Evolutionary conservation across 2,888 invertebrate species (phyloP).

Genomic region (Noctua comes): DNA sequence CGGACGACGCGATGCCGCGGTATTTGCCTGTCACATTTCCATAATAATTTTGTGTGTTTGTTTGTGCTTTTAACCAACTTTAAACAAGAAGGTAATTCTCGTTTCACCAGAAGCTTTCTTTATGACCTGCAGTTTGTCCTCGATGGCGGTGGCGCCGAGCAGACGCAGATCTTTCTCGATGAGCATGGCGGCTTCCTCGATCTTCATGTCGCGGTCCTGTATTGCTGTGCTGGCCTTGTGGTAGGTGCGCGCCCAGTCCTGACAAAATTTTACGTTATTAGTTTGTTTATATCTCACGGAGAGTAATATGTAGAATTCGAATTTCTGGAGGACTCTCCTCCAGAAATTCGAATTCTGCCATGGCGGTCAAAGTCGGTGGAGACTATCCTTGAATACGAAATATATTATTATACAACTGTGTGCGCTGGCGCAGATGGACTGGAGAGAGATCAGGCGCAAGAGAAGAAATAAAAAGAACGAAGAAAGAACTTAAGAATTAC

Average conservation of each 20-base stretch:
- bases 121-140: constrained; percentile 97
- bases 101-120: not conserved
- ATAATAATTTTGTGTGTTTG: not conserved
- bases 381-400: too few species aligned
- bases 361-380: not conserved
- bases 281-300: not conserved
- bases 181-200: constrained; percentile 97
- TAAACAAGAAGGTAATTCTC: not conserved
- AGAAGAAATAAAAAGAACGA: too few species aligned
- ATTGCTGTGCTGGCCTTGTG: constrained; percentile 96
- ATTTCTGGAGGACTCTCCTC: too few species aligned
- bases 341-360: not conserved
- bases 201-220: constrained; percentile 95
- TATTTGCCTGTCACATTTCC: not conserved
- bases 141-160: constrained; percentile 99
- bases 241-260: constrained; percentile 96
- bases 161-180: constrained; percentile 97
- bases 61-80: not conserved
- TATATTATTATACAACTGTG: too few species aligned
- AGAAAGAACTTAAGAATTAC: too few species aligned
- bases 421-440: too few species aligned
- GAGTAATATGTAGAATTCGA: too few species aligned
- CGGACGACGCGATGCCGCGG: not conserved
- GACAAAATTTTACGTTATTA: constrained; percentile 34
- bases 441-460: not conserved